Evolutionary conservation across 2,888 invertebrate genomes (phyloP), one percentile per base, ranked within the genome.

Genomic region (Leucophenga montana): DNA sequence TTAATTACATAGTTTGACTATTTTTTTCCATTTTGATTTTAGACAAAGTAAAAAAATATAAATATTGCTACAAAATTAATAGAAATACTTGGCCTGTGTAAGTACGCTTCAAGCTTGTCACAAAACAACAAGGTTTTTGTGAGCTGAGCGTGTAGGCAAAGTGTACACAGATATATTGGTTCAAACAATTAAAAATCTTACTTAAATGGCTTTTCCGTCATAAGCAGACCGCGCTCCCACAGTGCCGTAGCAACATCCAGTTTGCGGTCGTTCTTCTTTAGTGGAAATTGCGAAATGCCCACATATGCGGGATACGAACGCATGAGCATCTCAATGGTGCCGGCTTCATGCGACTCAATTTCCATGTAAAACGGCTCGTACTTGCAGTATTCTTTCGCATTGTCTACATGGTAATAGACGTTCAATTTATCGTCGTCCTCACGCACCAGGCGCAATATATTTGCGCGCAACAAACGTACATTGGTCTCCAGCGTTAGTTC

Each of bases 361-460:
- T 95, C 95, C 72, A 98, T 87, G 85, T 91, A 93, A 79, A 94
- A 94, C 1, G 92, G 90, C 44, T 96, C 96, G 85, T 92, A 93
- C 46, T 93, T 95, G 85, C 96, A 95, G 85, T 96, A 97, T 79
- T 95, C 93, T 74, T 94, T 91, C 0, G 95, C 93, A 88, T 98
- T 98, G 84, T 97, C 96, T 56, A 93, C 90, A 75, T 93, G 93
- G 88, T 95, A 95, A 88, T 96, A 98, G 44, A 97, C 83, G 64
- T 92, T 91, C 20, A 93, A 88, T 0, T 79, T 80, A 22, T 9
- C 8, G 1, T 71, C 74, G 0, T 54, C 66, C 82, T 95, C 94
- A 22, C 90, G 88, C 0, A 95, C 92, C 80, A 96, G 88, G 73
- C 92, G 89, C 39, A 91, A 62, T 27, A 91, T 89, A 78, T 91